Base-by-base conservation (phyloP, 2,113 vertebrate species). In the Leptobrachium ailaonicum region DNA sequence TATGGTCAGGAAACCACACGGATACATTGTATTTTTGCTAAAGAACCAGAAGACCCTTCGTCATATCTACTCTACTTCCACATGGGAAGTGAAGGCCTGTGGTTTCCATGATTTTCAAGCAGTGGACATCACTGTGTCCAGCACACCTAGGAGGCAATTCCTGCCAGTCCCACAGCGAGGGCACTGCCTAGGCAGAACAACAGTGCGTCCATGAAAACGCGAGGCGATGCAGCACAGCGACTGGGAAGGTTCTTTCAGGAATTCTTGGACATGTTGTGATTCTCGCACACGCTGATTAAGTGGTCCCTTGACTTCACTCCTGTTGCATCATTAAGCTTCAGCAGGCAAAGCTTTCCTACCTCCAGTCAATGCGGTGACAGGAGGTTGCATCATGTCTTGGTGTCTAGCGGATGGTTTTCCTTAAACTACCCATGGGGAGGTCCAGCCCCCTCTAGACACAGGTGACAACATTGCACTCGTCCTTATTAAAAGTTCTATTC, bases 391-490 rank as follows among this genome's bases (percentile, higher is more conserved):
- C 79, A 81, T 68, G 68, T 60, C 71, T 68, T 56, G 8, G 71
- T 69, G 78, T 43, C 79, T 81, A 74, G 66, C 62, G 79, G 71
- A 67, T 81, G 54, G 66, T 10, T 74, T 32, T 67, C 45, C 62
- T 60, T 8, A 60, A 73, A 62, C 66, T 74, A 74, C 72, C 72
- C 71, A 69, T 45, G 72, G 77, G 79, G 20, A 32, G 79, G 72
- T 81, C 79, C 79, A 40, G 79, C 79, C 79, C 20, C 79, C 79
- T n/a, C 66, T 69, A 81, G 79, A 69, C 72, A 75, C 67, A 62
- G 54, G 62, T 20, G 66, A 80, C 79, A 80, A 69, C 71, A 80
- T 74, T 68, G 71, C 63, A 58, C 71, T 56, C 2, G 50, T 72
- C 77, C 60, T 54, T 79, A 69, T 3, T 1, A 66, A 44, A 2